Evolutionary conservation across 2,888 invertebrate genomes (phyloP).

Genomic region (Pristionchus arcanus): DNA sequence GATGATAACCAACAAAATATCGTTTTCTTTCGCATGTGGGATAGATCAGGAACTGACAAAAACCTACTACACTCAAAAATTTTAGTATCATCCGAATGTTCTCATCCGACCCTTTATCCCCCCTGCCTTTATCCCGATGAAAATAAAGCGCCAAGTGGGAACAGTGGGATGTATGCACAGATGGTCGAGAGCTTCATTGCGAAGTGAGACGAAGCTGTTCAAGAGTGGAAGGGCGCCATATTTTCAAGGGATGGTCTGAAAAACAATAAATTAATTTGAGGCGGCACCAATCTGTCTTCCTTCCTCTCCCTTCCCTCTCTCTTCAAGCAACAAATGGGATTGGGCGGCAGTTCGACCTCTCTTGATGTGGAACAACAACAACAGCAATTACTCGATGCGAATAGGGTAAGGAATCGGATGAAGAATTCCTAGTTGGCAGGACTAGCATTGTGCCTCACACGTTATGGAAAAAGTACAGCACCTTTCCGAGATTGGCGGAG

Average conservation of each 20-base stretch:
- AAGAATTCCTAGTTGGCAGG: too few species aligned
- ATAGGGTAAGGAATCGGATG: not conserved
- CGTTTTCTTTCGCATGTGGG: too few species aligned
- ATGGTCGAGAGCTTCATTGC: not conserved
- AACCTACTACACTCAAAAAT: too few species aligned
- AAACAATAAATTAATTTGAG: not conserved
- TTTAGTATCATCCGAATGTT: too few species aligned
- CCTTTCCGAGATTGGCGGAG: too few species aligned
- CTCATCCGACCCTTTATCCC: too few species aligned
- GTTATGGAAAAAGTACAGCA: too few species aligned
- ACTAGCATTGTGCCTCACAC: too few species aligned
- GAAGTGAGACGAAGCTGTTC: not conserved
- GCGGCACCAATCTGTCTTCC: constrained; percentile 63
- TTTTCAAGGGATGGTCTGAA: not conserved
- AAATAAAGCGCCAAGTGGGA: not conserved
- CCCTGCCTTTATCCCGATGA: not conserved
- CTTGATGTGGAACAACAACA: constrained; percentile 31
- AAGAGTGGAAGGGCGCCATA: not conserved
- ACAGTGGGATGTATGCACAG: not conserved
- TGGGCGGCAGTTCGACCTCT: constrained; percentile 46
- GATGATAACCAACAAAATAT: too few species aligned
- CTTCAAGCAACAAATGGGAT: constrained; percentile 70
- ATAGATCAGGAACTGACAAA: too few species aligned
- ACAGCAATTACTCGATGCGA: constrained; percentile 26
- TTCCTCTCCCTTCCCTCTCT: constrained; percentile 78